These are phyloP conservation scores for Heteropelma amictum DNA, from an alignment of 2,888 invertebrate species.

Conservation along the genomic window DNA sequence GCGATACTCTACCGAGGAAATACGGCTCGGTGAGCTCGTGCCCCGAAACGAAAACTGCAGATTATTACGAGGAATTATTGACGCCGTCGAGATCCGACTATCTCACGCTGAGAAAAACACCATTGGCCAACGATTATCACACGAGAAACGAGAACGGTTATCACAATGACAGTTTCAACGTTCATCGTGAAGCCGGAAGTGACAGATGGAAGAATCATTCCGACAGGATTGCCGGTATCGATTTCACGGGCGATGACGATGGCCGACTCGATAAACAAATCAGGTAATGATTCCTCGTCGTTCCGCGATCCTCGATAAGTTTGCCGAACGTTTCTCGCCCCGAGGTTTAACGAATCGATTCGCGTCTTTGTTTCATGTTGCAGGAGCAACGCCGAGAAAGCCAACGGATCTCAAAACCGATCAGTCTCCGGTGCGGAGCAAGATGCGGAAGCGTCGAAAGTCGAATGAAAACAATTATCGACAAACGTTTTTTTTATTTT, in stretches of 20 bases:
- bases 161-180: constrained; percentile 68
- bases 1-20: constrained; percentile 65
- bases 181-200: constrained; percentile 40
- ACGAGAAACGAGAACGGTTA: constrained; percentile 70
- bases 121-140: constrained; percentile 62
- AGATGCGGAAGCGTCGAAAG: constrained; percentile 57
- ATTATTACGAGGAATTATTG: constrained; percentile 73
- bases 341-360: no score
- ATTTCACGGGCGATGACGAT: constrained; percentile 57
- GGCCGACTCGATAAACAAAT: constrained; percentile 59
- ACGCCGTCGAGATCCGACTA: constrained; percentile 69
- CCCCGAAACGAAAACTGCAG: constrained; percentile 69
- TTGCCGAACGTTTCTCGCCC: background rate
- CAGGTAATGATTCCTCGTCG: constrained; percentile 58
- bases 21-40: constrained; percentile 67
- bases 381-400: constrained; percentile 46
- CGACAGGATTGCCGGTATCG: constrained; percentile 56
- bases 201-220: constrained; percentile 63
- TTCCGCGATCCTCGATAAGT: no score
- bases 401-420: constrained; percentile 61
- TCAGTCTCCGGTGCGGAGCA: constrained; percentile 61
- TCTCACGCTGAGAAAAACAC: constrained; percentile 63
- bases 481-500: no score
- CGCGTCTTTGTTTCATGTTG: background rate
- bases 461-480: constrained; percentile 53